phyloP scores from a whole-genome alignment of 2,888 invertebrate species.

The Chorisops tibialis region DNA sequence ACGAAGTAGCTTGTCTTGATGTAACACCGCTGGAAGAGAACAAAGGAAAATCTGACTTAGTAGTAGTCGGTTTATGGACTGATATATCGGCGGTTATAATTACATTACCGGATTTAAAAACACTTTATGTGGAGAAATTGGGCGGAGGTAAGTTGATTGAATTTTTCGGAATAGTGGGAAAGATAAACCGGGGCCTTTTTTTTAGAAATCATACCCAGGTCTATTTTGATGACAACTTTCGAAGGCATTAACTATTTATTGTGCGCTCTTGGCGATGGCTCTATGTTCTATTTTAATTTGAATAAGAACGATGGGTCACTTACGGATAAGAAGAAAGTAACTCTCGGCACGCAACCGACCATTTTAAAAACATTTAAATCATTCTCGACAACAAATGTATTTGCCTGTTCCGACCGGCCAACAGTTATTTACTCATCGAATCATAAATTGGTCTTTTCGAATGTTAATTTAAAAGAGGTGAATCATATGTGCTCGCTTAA shows the following conservation, averaged over 20 bases:
- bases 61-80: constrained; percentile 95
- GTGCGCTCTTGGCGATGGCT: constrained; percentile 95
- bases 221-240: constrained; percentile 90
- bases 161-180: no score
- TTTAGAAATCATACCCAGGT: constrained; percentile 93
- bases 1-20: constrained; percentile 96
- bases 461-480: constrained; percentile 91
- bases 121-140: constrained; percentile 81
- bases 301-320: constrained; percentile 71
- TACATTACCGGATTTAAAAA: constrained; percentile 73
- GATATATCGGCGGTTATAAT: constrained; percentile 91
- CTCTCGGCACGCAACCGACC: constrained; percentile 95
- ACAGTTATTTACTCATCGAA: constrained; percentile 99
- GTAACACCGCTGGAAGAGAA: constrained; percentile 73
- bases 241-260: constrained; percentile 87
- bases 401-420: constrained; percentile 97
- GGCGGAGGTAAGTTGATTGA: constrained; percentile 65
- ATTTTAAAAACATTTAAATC: constrained; percentile 86
- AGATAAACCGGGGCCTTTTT: no score
- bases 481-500: constrained; percentile 98
- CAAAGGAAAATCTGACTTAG: constrained; percentile 64
- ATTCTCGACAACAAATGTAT: constrained; percentile 90
- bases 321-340: constrained; percentile 90
- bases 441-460: constrained; percentile 97
- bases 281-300: constrained; percentile 92